Base-by-base conservation (phyloP, 2,113 vertebrate genomes). In the Cavia aperea region DNA sequence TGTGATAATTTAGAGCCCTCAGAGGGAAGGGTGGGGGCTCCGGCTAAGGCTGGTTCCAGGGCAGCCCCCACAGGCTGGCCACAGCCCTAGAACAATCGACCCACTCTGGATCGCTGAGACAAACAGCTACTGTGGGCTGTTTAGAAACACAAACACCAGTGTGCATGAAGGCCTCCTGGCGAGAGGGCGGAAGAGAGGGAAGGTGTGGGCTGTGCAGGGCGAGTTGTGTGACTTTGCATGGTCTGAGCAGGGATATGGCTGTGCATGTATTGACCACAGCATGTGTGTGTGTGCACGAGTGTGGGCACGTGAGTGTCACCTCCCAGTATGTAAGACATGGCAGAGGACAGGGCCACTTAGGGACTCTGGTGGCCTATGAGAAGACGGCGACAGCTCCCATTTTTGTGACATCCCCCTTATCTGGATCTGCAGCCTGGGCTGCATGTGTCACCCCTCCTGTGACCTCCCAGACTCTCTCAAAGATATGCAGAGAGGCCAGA, bases 201-300 rank as follows among this genome's bases (percentile, higher is more conserved):
- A 18, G 6, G 15, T 4, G 66, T 9, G 5, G 18, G 68, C 18
- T 1, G 0, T 11, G 31, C 13, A 49, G 72, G 51, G 31, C 15
- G 36, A 26, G 65, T 10, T 1, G 21, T 43, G 63, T 16, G 88
- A 39, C 78, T 8, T 1, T 56, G 83, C 13, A 11, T 0, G 2
- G 36, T 62, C 39, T 73, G 9, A 46, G 75, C 24, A 15, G 9
- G 15, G 14, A 3, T 49, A 39, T 33, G 26, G 24, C 58, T 11
- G 66, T 3, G 39, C 18, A 23, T 4, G 18, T n/a, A n/a, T 9
- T 9, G 18, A 72, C 36, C 68, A 72, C 36, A 23, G 36, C 18
- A 18, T 21, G 68, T 70, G 68, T 70, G 36, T 21, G 7, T 10
- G 18, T 5, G 9, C 11, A 49, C 2, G 66, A 2, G n/a, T 4